Percentiles rank a stretch among this genome's conserved stretches.
These are phyloP conservation scores for Sebastes reedi DNA, from an alignment of 2,797 vertebrate genomes.

Conservation along the genomic window DNA sequence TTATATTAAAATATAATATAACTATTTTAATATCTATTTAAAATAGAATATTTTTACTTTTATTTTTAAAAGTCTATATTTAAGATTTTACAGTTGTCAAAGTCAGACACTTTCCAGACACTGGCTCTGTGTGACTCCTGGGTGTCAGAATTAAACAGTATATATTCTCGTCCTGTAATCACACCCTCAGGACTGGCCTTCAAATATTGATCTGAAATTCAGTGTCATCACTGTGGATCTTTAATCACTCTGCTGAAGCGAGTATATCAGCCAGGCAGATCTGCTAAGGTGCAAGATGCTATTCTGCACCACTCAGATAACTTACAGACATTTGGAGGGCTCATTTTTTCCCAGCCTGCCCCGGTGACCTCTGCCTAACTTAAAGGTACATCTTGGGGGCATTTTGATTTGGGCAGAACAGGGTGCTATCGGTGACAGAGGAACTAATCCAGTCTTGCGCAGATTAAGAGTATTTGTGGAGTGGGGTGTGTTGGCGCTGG, in stretches of 20 bases:
- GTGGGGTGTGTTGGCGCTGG: constrained; percentile 75
- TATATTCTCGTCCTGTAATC: constrained; percentile 70
- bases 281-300: constrained; percentile 79
- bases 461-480: constrained; percentile 86
- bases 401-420: constrained; percentile 81
- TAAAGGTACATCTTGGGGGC: constrained; percentile 87
- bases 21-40: too few species aligned
- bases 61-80: neutral
- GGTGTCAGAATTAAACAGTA: constrained; percentile 51
- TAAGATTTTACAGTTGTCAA: constrained; percentile 36
- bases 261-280: constrained; percentile 80
- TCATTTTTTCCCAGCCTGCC: constrained; percentile 75
- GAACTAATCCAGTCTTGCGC: constrained; percentile 88
- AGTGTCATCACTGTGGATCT: constrained; percentile 74
- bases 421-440: constrained; percentile 85
- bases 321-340: constrained; percentile 77
- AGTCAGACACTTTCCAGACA: constrained; percentile 48
- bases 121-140: constrained; percentile 28
- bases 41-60: neutral
- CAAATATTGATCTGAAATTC: constrained; percentile 80
- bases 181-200: constrained; percentile 75
- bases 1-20: too few species aligned
- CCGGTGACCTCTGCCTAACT: constrained; percentile 84
- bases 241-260: constrained; percentile 63
- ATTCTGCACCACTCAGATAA: constrained; percentile 83